Evolutionary conservation across 2,888 invertebrate species (phyloP).

Genomic region (Autographa pulchrina): DNA sequence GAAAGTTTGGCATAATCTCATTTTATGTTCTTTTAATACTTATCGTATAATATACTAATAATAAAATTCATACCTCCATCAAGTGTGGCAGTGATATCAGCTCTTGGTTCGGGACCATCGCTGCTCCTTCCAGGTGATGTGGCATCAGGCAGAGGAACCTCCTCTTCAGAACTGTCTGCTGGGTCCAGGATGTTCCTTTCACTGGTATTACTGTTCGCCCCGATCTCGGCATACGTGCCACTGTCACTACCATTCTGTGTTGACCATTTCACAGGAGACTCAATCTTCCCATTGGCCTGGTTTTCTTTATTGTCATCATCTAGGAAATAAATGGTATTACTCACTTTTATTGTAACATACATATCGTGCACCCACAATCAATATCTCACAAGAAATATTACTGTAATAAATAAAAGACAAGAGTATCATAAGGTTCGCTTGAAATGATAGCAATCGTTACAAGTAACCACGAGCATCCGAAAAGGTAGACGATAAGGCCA

Average conservation of each 20-base stretch:
- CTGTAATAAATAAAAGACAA: background rate
- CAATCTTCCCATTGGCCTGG: conserved; percentile 85
- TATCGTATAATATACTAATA: no score
- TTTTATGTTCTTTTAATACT: no score
- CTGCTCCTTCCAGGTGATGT: conserved; percentile 86
- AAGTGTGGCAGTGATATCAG: conserved; percentile 84
- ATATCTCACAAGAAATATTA: background rate
- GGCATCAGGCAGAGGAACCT: conserved; percentile 84
- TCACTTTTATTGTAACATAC: background rate
- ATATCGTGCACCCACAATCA: background rate
- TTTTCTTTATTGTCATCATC: conserved; percentile 88
- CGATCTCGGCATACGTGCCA: conserved; percentile 87
- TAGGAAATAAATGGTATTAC: conserved; percentile 35
- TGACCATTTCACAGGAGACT: conserved; percentile 85
- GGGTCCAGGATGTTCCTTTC: conserved; percentile 86
- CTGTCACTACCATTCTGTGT: conserved; percentile 87
- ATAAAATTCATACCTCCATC: conserved; percentile 75
- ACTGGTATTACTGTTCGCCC: conserved; percentile 82
- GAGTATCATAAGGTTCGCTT: background rate
- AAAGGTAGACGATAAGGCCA: conserved; percentile 28
- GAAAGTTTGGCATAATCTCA: background rate
- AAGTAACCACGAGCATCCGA: conserved; percentile 6
- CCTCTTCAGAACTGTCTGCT: conserved; percentile 87
- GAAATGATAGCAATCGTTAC: conserved; percentile 20
- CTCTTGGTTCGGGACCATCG: conserved; percentile 85